phyloP scores from a whole-genome alignment of 2,888 invertebrate genomes.

The Conistra vaccinii region DNA sequence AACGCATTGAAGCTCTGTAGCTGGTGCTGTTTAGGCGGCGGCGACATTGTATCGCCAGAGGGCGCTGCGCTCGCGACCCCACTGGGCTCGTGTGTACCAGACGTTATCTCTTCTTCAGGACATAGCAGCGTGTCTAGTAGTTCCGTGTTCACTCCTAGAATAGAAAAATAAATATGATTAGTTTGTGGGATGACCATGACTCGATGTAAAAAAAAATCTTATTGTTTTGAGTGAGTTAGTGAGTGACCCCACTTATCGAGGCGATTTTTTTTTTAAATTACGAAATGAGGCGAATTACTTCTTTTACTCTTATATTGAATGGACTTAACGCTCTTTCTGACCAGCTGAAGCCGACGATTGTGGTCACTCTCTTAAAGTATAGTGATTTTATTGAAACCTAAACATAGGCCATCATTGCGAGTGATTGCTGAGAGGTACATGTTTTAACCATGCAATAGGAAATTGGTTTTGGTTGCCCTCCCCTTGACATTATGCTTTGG shows the following conservation, averaged over 20 bases:
- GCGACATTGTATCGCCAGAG: conserved; percentile 69
- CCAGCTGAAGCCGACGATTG: too few relatives aligned
- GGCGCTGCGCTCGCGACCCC: conserved; percentile 60
- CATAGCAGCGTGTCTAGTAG: conserved; percentile 94
- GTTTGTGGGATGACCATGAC: not conserved
- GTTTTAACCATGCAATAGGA: not conserved
- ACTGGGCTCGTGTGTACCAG: conserved; percentile 39
- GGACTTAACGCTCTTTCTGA: too few relatives aligned
- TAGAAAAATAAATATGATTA: conserved; percentile 56
- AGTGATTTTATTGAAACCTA: not conserved
- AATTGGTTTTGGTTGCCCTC: not conserved
- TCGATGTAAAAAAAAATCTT: not conserved
- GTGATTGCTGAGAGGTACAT: not conserved
- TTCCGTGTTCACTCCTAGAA: conserved; percentile 95
- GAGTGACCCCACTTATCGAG: too few relatives aligned
- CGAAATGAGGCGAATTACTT: too few relatives aligned
- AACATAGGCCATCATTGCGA: not conserved
- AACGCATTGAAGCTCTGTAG: conserved; percentile 94
- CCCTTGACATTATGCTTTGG: not conserved
- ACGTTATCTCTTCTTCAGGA: conserved; percentile 86
- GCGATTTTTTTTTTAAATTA: too few relatives aligned
- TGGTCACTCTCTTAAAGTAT: not conserved
- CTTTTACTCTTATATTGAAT: too few relatives aligned
- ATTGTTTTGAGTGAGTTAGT: not conserved
- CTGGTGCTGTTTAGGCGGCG: conserved; percentile 69